phyloP scores from a whole-genome alignment of 2,113 vertebrate species.

The Mungos mungo region DNA sequence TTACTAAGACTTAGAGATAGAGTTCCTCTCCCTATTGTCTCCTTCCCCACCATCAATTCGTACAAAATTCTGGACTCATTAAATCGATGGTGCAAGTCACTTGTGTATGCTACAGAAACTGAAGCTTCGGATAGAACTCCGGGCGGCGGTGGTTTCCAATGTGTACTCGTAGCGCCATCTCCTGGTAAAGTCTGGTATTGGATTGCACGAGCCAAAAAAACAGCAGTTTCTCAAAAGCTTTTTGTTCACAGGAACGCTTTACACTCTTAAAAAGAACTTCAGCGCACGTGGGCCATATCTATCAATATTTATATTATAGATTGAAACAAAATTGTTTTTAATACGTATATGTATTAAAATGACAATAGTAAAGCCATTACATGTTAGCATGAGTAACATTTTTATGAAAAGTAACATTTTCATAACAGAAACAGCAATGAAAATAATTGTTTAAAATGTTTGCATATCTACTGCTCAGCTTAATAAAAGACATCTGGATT shows the following conservation, averaged over 20 bases:
- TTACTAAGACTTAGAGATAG: background rate
- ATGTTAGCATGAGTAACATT: background rate
- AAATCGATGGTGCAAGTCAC: background rate
- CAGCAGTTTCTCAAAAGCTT: background rate
- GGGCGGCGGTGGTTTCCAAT: rapidly evolving
- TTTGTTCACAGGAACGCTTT: background rate
- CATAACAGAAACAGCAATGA: background rate
- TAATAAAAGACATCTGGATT: background rate
- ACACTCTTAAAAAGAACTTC: background rate
- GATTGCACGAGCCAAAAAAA: background rate
- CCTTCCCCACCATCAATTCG: background rate
- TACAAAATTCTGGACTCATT: background rate
- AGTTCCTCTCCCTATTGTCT: background rate
- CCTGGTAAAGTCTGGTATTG: conserved; percentile 38
- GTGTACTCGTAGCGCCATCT: conserved; percentile 52
- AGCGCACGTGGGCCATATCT: background rate
- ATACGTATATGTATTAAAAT: background rate
- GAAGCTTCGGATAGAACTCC: background rate
- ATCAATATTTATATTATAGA: background rate
- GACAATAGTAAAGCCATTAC: background rate
- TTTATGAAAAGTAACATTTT: background rate
- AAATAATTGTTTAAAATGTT: background rate
- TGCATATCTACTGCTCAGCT: background rate
- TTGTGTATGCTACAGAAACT: background rate
- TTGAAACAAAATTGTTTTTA: background rate